A percentile compares a stretch with the other conserved stretches of the same genome.
Evolutionary conservation across 2,888 invertebrate species (phyloP).

Genomic region (Drosophila pseudotakahashii): DNA sequence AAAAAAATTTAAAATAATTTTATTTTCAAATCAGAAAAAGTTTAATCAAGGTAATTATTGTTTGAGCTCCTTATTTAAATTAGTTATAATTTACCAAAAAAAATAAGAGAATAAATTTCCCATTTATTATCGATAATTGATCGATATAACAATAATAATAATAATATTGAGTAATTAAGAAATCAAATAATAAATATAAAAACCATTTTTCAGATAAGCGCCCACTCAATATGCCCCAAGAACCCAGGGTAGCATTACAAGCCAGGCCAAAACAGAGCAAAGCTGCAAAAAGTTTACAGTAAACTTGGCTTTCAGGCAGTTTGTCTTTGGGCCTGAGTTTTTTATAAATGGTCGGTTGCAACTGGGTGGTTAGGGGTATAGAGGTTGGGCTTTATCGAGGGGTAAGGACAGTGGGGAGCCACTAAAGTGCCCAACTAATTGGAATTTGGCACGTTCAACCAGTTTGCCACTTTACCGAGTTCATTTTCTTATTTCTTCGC

Average conservation of each 20-base stretch:
- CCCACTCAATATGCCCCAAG: not conserved
- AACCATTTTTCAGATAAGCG: too few relatives aligned
- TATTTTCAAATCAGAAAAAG: too few relatives aligned
- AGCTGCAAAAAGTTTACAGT: conserved; percentile 2
- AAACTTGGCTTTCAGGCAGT: conserved; percentile 17
- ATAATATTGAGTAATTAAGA: too few relatives aligned
- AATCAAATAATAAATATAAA: not conserved
- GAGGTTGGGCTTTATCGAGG: not conserved
- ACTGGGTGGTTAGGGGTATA: not conserved
- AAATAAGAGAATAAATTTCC: too few relatives aligned
- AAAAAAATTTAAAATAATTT: too few relatives aligned
- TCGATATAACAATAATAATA: too few relatives aligned
- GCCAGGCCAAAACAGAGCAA: not conserved
- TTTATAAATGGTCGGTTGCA: not conserved
- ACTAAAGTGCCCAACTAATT: conserved; percentile 48
- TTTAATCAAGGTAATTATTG: too few relatives aligned
- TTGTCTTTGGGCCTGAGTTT: conserved; percentile 5
- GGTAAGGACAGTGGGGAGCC: conserved; percentile 28
- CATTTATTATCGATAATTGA: too few relatives aligned
- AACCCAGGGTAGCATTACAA: not conserved
- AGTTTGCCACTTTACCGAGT: conserved; percentile 40
- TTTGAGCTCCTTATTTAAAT: too few relatives aligned
- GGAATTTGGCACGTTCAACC: conserved; percentile 59
- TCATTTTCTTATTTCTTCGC: conserved; percentile 9
- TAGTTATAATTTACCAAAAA: too few relatives aligned